phyloP scores from a whole-genome alignment of 2,113 vertebrate species.

The Gasterosteus nipponicus region DNA sequence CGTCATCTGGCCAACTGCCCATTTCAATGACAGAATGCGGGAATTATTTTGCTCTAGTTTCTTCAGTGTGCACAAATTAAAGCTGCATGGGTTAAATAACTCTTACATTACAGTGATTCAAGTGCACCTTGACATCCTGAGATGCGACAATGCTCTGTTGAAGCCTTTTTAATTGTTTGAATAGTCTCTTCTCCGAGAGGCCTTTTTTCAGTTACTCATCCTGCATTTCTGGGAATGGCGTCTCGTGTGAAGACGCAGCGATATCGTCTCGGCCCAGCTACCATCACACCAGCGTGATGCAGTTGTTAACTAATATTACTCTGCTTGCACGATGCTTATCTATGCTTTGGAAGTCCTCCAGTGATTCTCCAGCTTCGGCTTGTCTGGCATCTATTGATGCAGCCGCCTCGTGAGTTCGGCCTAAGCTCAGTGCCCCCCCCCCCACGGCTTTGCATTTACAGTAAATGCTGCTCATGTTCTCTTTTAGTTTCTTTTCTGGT shows the following conservation, averaged over 20 bases:
- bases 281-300: conserved; percentile 33
- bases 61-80: neutral
- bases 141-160: neutral
- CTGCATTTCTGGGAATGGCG: conserved; percentile 33
- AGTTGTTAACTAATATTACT: conserved; percentile 41
- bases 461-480: conserved; percentile 11
- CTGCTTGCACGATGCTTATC: conserved; percentile 30
- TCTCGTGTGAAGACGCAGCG: conserved; percentile 6
- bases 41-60: neutral
- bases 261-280: neutral
- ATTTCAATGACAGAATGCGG: neutral
- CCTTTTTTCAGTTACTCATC: conserved; percentile 5
- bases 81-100: neutral
- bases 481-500: neutral
- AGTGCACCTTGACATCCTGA: conserved; percentile 14
- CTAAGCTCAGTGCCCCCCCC: conserved; percentile 25
- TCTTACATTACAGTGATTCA: neutral
- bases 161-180: conserved; percentile 12
- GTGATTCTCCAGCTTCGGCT: conserved; percentile 31
- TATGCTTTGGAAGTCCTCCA: conserved; percentile 46
- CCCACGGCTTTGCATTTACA: conserved; percentile 35
- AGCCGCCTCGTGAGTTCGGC: conserved; percentile 36
- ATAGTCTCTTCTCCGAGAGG: conserved; percentile 9
- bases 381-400: conserved; percentile 27
- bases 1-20: conserved; percentile 73